Conservation (phyloP, 1,140 invertebrate species). For the Galleria mellonella region DNA sequence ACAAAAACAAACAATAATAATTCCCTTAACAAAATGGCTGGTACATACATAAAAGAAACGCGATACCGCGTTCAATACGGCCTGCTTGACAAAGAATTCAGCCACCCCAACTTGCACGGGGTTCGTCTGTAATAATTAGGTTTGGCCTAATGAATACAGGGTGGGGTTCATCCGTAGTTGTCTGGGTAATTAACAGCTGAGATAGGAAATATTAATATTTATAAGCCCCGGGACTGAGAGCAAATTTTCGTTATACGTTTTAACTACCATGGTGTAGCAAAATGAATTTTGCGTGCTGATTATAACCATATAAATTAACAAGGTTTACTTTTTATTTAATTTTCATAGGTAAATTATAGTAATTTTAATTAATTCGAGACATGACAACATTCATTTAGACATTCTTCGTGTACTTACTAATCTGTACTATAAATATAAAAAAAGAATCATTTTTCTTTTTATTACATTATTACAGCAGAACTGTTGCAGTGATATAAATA, state of each 20-base stretch:
- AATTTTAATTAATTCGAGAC: too few relatives aligned
- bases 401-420: too few relatives aligned
- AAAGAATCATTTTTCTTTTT: too few relatives aligned
- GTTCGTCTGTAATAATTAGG: slow-evolving; percentile 60
- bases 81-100: slow-evolving; percentile 38
- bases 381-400: too few relatives aligned
- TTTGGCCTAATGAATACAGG: slow-evolving; percentile 64
- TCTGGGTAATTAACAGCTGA: slow-evolving; percentile 67
- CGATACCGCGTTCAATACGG: slow-evolving; percentile 35
- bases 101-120: slow-evolving; percentile 32
- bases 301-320: neutral
- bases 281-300: slow-evolving; percentile 50
- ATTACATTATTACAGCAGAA: too few relatives aligned
- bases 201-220: slow-evolving; percentile 73
- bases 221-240: slow-evolving; percentile 44
- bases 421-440: too few relatives aligned
- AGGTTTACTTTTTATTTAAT: too few relatives aligned
- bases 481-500: too few relatives aligned
- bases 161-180: slow-evolving; percentile 60
- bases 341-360: too few relatives aligned
- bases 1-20: too few relatives aligned
- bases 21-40: too few relatives aligned
- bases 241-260: slow-evolving; percentile 56
- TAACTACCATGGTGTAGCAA: slow-evolving; percentile 33
- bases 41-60: slow-evolving; percentile 5